A percentile compares a stretch with the other conserved stretches of the same genome.
phyloP scores from a whole-genome alignment of 2,113 vertebrate species.

The Megaptera novaeangliae region DNA sequence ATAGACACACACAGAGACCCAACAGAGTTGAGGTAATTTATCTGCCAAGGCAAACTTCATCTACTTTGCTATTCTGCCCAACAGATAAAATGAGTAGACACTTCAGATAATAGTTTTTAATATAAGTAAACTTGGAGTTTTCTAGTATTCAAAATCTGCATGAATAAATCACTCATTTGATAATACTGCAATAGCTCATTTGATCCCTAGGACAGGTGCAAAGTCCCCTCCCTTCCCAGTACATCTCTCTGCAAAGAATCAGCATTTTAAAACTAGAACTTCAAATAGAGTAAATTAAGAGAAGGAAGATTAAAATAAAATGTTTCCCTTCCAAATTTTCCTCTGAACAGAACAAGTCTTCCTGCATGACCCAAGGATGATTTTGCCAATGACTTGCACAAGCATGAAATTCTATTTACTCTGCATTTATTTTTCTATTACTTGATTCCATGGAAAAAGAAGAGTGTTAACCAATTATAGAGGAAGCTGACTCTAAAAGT shows the following conservation, averaged over 20 bases:
- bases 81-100: not conserved
- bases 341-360: conserved; percentile 44
- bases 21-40: not conserved
- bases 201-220: not conserved
- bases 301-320: not conserved
- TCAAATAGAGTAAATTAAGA: conserved; percentile 27
- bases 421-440: conserved; percentile 78
- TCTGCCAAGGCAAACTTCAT: conserved; percentile 21
- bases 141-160: conserved; percentile 19
- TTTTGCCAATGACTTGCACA: conserved; percentile 60
- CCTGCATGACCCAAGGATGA: conserved; percentile 49
- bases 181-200: not conserved
- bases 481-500: conserved; percentile 60
- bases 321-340: conserved; percentile 34
- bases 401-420: conserved; percentile 77
- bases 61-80: not conserved
- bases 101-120: not conserved
- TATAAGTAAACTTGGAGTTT: conserved; percentile 34
- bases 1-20: not conserved
- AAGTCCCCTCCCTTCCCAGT: not conserved
- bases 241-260: not conserved
- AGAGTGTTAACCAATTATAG: conserved; percentile 57
- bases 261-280: conserved; percentile 18
- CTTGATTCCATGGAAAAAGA: conserved; percentile 59
- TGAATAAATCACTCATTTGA: conserved; percentile 28